phyloP scores from a whole-genome alignment of 2,113 vertebrate genomes.

The Zapornia atra region DNA sequence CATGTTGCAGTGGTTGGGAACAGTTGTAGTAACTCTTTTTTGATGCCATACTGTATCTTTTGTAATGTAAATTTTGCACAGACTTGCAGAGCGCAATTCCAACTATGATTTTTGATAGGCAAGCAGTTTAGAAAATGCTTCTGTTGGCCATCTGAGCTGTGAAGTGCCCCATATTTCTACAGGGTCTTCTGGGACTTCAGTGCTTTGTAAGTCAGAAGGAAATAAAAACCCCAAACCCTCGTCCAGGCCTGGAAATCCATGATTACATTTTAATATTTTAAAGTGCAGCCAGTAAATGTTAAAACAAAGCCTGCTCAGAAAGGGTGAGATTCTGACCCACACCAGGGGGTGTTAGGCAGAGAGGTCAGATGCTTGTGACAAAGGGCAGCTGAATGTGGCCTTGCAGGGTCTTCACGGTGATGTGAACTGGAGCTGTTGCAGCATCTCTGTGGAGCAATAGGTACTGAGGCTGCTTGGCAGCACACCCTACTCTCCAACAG shows the following conservation, averaged over 20 bases:
- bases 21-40: conserved; percentile 65
- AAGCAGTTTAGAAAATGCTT: conserved; percentile 60
- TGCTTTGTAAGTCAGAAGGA: background rate
- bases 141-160: conserved; percentile 30
- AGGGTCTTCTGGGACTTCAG: conserved; percentile 46
- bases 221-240: background rate
- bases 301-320: background rate
- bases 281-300: background rate
- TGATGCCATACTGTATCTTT: conserved; percentile 42
- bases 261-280: conserved; percentile 29
- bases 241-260: background rate
- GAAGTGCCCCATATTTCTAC: conserved; percentile 43
- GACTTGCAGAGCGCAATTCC: conserved; percentile 39
- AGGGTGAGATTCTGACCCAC: background rate
- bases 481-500: background rate
- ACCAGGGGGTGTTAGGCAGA: background rate
- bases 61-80: conserved; percentile 67
- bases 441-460: background rate
- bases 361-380: background rate
- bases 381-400: background rate
- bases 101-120: conserved; percentile 72
- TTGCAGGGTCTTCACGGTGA: background rate
- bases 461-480: background rate
- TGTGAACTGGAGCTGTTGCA: background rate
- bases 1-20: conserved; percentile 35